Evolutionary conservation across 2,888 invertebrate genomes (phyloP), one percentile per base, ranked within the genome.

Genomic region (Gastrophysa polygoni): DNA sequence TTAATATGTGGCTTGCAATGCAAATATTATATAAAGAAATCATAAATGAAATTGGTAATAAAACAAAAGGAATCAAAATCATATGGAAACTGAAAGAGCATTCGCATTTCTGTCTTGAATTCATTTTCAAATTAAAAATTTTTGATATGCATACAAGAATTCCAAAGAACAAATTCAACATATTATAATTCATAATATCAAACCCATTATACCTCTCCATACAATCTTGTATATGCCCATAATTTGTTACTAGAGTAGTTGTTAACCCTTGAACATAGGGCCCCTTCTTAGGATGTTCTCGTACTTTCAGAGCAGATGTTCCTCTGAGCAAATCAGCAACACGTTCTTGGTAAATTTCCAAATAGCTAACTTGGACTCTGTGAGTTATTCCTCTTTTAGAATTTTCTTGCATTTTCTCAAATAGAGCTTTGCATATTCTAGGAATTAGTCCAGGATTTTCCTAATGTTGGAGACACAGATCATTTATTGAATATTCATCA

Each of bases 201-300:
- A n/a, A n/a, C n/a, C n/a, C n/a, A n/a, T n/a, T 17, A 6, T 70
- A 80, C 80, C 78, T 75, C 61, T 76, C 77, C 79, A 81, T 81
- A 70, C 82, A 80, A 73, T 91, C 92, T 85, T 92, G 89, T 78
- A 95, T 93, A 78, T 94, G 93, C 68, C 89, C 87, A 79, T 93
- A 95, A 80, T 94, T 92, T 0, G 91, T 91, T 11, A 95, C 94
- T 48, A 93, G 84, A 82, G 93, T 93, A 73, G 89, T 91, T 0
- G 93, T 93, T 69, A 95, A 81, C 73, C 92, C 92, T 82, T 95
- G 92, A 5, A 96, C 96, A 75, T 91, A 92, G 4, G 92, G 90
- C 63, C 92, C 92, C 64, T 85, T 85, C 66, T 86, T 85, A 1
- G 92, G 92, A 81, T 92, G 91, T 80, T 92, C 91, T 57, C 92